Evolutionary conservation across 2,113 vertebrate species (phyloP).

Genomic region (Piaya cayana): DNA sequence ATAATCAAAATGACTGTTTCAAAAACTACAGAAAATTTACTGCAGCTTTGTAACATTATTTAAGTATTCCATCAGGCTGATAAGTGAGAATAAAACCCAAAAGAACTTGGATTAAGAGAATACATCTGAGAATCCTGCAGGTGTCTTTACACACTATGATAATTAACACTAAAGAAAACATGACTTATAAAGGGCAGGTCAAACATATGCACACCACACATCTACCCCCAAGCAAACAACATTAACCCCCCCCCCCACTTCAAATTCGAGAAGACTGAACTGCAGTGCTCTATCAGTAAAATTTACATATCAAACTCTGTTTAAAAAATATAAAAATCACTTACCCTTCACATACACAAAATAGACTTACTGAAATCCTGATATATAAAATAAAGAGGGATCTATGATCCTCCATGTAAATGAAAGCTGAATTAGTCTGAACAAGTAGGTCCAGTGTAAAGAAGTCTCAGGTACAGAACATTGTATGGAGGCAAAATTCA

Average conservation of each 20-base stretch:
- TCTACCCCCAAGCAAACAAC: not conserved
- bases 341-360: not conserved
- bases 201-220: not conserved
- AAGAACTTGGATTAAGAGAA: not conserved
- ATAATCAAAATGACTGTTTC: not conserved
- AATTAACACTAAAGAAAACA: not conserved
- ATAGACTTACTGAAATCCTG: not conserved
- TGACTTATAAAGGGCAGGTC: not conserved
- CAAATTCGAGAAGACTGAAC: not conserved
- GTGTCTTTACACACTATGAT: not conserved
- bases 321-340: not conserved
- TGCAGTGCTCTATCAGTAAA: not conserved
- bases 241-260: fast-evolving
- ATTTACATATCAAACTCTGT: not conserved
- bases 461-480: not conserved
- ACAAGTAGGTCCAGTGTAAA: not conserved
- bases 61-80: not conserved
- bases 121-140: not conserved
- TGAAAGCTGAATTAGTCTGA: not conserved
- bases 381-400: not conserved
- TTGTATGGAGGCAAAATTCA: not conserved
- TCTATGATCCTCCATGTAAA: not conserved
- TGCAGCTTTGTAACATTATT: not conserved
- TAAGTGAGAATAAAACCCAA: not conserved
- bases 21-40: not conserved